A percentile compares a stretch with the other conserved stretches of the same genome.
Conservation (phyloP, 2,797 vertebrate species). For the Tragelaphus oryx region DNA sequence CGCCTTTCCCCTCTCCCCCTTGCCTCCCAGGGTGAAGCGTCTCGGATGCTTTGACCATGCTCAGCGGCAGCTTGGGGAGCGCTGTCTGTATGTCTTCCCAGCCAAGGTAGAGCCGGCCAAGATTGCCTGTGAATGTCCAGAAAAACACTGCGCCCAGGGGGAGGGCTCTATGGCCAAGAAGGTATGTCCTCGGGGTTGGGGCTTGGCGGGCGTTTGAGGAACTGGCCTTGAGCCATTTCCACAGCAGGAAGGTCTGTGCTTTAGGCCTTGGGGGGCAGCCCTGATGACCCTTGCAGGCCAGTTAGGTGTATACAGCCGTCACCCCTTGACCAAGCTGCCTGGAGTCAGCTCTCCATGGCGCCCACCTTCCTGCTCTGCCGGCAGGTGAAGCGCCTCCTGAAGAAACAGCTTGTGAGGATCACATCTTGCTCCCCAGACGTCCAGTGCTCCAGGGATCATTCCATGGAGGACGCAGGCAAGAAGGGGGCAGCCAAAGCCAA, state of each 20-base stretch:
- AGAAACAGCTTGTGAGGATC: slow-evolving; percentile 93
- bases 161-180: slow-evolving; percentile 94
- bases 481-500: slow-evolving; percentile 68
- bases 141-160: slow-evolving; percentile 89
- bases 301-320: neutral
- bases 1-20: neutral
- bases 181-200: slow-evolving; percentile 79
- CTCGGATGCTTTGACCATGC: slow-evolving; percentile 97
- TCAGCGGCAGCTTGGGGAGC: slow-evolving; percentile 95
- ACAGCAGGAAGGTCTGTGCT: slow-evolving; percentile 39
- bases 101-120: slow-evolving; percentile 93
- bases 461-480: slow-evolving; percentile 79
- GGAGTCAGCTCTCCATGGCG: neutral
- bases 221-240: slow-evolving; percentile 45
- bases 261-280: slow-evolving; percentile 31
- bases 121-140: slow-evolving; percentile 94
- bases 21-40: slow-evolving; percentile 89
- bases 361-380: neutral
- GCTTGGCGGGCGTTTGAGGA: neutral
- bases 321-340: neutral
- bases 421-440: slow-evolving; percentile 84
- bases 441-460: slow-evolving; percentile 78
- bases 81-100: slow-evolving; percentile 95
- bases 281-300: slow-evolving; percentile 7
- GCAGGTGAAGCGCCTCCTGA: slow-evolving; percentile 92